phyloP scores from a whole-genome alignment of 2,888 invertebrate species.

The Brachypalpus laphriformis region DNA sequence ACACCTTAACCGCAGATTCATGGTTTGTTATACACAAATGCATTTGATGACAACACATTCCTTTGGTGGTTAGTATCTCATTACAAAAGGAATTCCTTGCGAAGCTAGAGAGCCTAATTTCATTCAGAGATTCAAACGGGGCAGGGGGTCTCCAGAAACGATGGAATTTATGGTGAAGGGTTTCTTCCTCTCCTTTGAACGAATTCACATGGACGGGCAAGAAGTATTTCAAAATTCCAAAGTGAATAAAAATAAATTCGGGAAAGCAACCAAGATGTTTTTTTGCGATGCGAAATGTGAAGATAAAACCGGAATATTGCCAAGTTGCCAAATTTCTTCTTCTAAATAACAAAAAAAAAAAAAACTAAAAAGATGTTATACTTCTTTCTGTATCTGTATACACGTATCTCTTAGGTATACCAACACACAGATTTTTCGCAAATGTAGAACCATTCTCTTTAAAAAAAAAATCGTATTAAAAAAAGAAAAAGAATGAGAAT shows the following conservation, averaged over 20 bases:
- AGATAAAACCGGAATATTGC: constrained; percentile 68
- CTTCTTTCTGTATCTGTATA: constrained; percentile 22
- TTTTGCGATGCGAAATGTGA: constrained; percentile 29
- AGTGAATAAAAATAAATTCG: background rate
- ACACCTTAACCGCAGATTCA: constrained; percentile 23
- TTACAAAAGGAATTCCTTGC: constrained; percentile 43
- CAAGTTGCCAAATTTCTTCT: constrained; percentile 56
- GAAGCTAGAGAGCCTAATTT: constrained; percentile 40
- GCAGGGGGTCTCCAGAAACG: background rate
- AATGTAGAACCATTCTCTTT: constrained; percentile 29
- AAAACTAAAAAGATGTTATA: constrained; percentile 46
- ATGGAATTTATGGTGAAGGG: constrained; percentile 35
- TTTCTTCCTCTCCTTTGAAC: background rate
- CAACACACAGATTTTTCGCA: constrained; percentile 22
- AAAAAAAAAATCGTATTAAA: background rate
- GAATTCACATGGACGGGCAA: constrained; percentile 1
- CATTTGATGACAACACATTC: constrained; percentile 27
- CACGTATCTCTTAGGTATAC: constrained; percentile 1
- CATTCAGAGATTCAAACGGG: constrained; percentile 47
- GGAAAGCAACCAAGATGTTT: background rate
- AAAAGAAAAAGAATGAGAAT: background rate
- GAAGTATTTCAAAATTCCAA: constrained; percentile 21
- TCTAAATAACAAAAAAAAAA: too few relatives aligned
- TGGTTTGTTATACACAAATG: constrained; percentile 12
- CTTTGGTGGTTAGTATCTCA: constrained; percentile 22